Evolutionary conservation across 2,113 vertebrate genomes (phyloP).

Genomic region (Stegostoma tigrinum): DNA sequence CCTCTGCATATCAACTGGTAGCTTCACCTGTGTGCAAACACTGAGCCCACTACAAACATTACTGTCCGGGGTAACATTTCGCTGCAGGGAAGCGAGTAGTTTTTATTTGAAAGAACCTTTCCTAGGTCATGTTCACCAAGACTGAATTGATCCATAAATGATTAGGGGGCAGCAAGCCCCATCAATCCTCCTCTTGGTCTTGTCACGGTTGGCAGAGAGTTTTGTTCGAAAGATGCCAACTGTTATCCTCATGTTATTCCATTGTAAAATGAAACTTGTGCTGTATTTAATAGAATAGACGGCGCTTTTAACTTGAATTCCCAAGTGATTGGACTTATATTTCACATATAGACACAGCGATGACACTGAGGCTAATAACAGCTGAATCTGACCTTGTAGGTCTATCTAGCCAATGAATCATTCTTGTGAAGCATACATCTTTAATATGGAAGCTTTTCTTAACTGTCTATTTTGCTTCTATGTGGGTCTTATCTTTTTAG

Average conservation of each 20-base stretch:
- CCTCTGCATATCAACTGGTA: background rate
- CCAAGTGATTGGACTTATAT: background rate
- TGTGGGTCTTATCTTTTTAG: background rate
- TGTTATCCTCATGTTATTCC: background rate
- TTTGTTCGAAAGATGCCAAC: background rate
- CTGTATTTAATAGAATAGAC: background rate
- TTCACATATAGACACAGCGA: background rate
- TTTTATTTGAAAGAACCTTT: background rate
- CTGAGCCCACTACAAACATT: background rate
- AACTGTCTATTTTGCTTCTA: background rate
- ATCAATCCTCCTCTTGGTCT: slow-evolving; percentile 2
- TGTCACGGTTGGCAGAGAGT: slow-evolving; percentile 10
- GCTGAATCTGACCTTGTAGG: background rate
- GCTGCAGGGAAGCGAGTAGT: background rate
- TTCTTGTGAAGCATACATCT: background rate
- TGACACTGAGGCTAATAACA: background rate
- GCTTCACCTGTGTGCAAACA: background rate
- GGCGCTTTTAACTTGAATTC: background rate
- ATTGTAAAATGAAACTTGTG: slow-evolving; percentile 8
- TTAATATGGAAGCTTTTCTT: background rate
- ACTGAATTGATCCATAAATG: slow-evolving; percentile 12
- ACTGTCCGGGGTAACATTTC: background rate
- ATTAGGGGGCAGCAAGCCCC: slow-evolving; percentile 22
- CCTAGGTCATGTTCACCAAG: slow-evolving; percentile 11
- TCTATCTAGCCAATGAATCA: background rate